Base-by-base conservation (phyloP, 2,888 invertebrate species). In the Conus canariensis region DNA sequence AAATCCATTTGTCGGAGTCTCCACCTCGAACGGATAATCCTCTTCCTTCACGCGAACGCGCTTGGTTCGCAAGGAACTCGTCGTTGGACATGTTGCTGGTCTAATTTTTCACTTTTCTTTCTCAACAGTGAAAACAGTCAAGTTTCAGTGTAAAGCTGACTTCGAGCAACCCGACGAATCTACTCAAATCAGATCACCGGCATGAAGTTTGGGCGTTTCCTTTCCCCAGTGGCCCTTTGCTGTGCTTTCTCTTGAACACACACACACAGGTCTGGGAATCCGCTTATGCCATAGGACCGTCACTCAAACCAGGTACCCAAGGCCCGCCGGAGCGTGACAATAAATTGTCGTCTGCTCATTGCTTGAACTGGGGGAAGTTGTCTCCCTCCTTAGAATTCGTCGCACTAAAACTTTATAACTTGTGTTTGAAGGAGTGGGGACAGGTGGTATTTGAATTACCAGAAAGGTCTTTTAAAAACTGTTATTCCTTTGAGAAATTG, bases 21-120 rank as follows among this genome's bases (percentile, higher is more conserved):
- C 99, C 99, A 96, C 98, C 98, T 98, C 99, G 99, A 93, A 98
- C 98, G 96, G 98, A 98, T 93, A 99, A 99, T 1, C 99, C 99
- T 88, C 99, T 99, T 90, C 99, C 99, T 96, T 98, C 98, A 77
- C 98, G 98, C 95, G 98, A 98, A 89, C 99, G 97, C 59, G 99
- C 99, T 94, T 92, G 93, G 12, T 93, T 91, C 22, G 93, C 93
- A 30, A 92, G 90, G 56, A 91, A 89, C 10, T 83, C 87, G 64
- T 83, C 87, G 64, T 90, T 90, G n/a, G 88, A 88, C 89, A 90
- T 90, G 10, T 83, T 83, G 45, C 30, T 83, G 58, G 58, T 56
- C n/a, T 45, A 67, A 12, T 58, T 58, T 58, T 74, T 14, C 10
- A 0, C 16, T 16, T 60, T 60, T 67, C 16, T 30, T 25, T 16